Evolutionary conservation across 64 coral and sea anemone species (phyloP), one percentile per base, ranked within the genome.

Genomic region (Montipora efflorescens): DNA sequence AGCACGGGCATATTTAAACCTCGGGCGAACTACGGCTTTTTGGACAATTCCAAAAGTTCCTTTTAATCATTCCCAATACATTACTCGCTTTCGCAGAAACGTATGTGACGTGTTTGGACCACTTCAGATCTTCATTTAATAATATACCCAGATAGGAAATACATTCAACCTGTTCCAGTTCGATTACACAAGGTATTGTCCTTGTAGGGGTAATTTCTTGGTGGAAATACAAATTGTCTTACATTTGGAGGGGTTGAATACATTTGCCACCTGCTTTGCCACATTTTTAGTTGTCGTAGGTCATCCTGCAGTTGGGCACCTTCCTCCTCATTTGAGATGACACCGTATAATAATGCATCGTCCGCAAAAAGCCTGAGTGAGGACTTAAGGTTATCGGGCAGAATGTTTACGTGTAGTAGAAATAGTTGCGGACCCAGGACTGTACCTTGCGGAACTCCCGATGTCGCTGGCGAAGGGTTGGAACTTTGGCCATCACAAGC

Each of bases 141-240:
- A 16, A 70, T 8, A 91, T 28, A 47, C 87, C 87, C 22, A 95
- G 68, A n/a, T 95, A 90, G 1, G 78, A 59, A 13, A 83, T 19
- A 10, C 20, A 64, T 5, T 90, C 45, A 36, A 94, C 93, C 58
- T 89, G 59, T 64, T 94, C 78, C 1, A 90, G 70, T 83, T 90
- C 20, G 15, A 48, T 20, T 78, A 79, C 87, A 76, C 87, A 84
- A 87, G 85, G 20, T 90, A 95, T 90, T 83, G 85, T 21, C 36
- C 77, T 19, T 83, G 48, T 7, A 85, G 92, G 47, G 86, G 85
- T 18, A 6, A 9, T 14, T 74, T 51, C 48, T 94, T 83, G 12
- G 47, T 94, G 8, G 87, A 94, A 83, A 94, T 94, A 74, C 87
- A 94, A 46, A 88, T 83, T 3, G 7, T 82, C 48, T 94, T 94